These are phyloP conservation scores for Trichechus manatus DNA, from an alignment of 2,113 vertebrate genomes.

Conservation along the genomic window DNA sequence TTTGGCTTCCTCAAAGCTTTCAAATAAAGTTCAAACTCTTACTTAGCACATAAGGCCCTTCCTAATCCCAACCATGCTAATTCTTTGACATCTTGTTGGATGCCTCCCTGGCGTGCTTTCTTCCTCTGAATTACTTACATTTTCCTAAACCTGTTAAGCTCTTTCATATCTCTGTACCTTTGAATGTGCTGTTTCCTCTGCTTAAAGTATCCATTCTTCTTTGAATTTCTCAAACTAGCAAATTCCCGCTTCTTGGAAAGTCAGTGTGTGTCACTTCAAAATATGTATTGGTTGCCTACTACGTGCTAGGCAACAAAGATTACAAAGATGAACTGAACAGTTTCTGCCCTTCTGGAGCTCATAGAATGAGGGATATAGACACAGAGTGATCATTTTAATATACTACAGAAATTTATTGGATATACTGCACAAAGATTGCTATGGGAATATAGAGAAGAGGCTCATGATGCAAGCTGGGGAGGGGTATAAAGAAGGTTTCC, in stretches of 20 bases:
- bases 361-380: not conserved
- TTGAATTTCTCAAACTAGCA: not conserved
- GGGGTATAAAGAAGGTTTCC: not conserved
- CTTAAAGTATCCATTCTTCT: not conserved
- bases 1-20: not conserved
- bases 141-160: not conserved
- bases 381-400: not conserved
- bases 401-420: not conserved
- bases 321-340: not conserved
- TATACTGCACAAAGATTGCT: not conserved
- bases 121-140: not conserved
- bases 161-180: not conserved
- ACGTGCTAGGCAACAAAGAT: not conserved
- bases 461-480: rapidly evolving
- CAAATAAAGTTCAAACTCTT: not conserved
- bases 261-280: not conserved
- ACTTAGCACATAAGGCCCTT: not conserved
- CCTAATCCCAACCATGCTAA: not conserved
- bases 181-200: not conserved
- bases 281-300: not conserved
- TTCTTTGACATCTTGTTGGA: not conserved
- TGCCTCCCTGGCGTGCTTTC: not conserved
- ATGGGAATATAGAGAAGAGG: not conserved
- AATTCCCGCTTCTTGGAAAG: not conserved
- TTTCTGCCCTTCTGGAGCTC: not conserved